Percentiles rank a stretch among this genome's conserved stretches.
phyloP scores from a whole-genome alignment of 1,140 invertebrate genomes.

The Lutraria rhynchaena region DNA sequence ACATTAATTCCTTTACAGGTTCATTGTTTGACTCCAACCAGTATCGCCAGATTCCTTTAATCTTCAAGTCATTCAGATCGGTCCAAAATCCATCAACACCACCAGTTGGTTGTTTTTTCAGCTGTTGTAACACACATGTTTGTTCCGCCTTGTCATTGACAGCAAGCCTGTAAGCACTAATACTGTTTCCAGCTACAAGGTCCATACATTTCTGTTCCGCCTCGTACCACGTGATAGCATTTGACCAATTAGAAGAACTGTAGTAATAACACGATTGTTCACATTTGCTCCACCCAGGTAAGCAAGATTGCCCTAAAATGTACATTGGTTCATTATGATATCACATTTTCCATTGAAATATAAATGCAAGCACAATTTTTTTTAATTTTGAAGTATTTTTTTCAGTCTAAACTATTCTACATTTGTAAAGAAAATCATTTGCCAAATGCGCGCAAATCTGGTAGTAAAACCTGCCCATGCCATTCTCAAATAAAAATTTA shows the following conservation, averaged over 20 bases:
- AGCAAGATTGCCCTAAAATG: constrained; percentile 40
- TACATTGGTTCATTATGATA: too few relatives aligned
- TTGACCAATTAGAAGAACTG: constrained; percentile 34
- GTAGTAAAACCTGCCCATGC: too few relatives aligned
- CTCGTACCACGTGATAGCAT: constrained; percentile 54
- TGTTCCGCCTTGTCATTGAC: constrained; percentile 36
- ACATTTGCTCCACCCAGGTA: constrained; percentile 39
- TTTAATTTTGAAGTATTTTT: too few relatives aligned
- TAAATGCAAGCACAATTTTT: too few relatives aligned
- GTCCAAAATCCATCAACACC: constrained; percentile 53
- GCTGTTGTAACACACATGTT: background rate
- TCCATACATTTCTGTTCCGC: constrained; percentile 46
- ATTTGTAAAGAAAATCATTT: too few relatives aligned
- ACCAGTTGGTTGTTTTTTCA: constrained; percentile 8
- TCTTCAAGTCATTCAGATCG: constrained; percentile 38
- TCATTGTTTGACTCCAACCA: constrained; percentile 20
- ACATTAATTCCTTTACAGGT: constrained; percentile 37
- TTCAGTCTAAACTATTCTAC: too few relatives aligned
- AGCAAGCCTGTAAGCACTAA: constrained; percentile 23
- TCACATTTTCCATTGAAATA: too few relatives aligned
- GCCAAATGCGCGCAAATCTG: too few relatives aligned
- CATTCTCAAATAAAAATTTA: too few relatives aligned
- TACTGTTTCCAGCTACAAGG: constrained; percentile 27
- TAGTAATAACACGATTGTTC: constrained; percentile 47
- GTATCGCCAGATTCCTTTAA: constrained; percentile 38